Percentiles rank a stretch among this genome's conserved stretches.
These are phyloP conservation scores for Spisula subtruncata DNA, from an alignment of 2,888 invertebrate genomes.

Conservation along the genomic window DNA sequence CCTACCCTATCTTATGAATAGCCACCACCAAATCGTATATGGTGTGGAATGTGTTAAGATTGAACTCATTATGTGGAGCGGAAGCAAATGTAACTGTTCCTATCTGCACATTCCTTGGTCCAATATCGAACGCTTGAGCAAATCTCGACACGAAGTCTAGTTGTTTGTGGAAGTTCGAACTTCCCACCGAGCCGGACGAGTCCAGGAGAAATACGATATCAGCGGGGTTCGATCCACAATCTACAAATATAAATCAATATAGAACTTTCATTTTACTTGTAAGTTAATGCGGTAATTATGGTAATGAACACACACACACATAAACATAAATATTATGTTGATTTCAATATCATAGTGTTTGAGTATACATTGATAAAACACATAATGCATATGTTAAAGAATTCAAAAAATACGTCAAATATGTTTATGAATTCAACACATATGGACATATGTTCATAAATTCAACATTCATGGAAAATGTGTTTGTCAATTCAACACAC, in stretches of 20 bases:
- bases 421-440: too few relatives aligned
- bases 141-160: slow-evolving; percentile 80
- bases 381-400: too few relatives aligned
- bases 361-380: too few relatives aligned
- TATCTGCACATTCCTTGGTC: slow-evolving; percentile 79
- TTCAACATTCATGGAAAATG: too few relatives aligned
- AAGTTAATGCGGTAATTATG: too few relatives aligned
- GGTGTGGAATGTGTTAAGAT: slow-evolving; percentile 74
- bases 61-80: slow-evolving; percentile 76
- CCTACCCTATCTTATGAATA: slow-evolving; percentile 72
- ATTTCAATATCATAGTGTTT: too few relatives aligned
- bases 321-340: too few relatives aligned
- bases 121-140: slow-evolving; percentile 78
- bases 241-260: slow-evolving; percentile 53
- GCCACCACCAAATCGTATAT: slow-evolving; percentile 73
- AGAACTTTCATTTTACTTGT: too few relatives aligned
- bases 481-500: too few relatives aligned
- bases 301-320: too few relatives aligned
- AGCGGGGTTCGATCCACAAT: slow-evolving; percentile 78
- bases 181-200: slow-evolving; percentile 79
- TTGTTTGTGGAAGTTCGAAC: slow-evolving; percentile 78
- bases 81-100: slow-evolving; percentile 79
- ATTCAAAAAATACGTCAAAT: too few relatives aligned
- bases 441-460: too few relatives aligned
- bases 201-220: slow-evolving; percentile 82